phyloP scores from a whole-genome alignment of 2,797 vertebrate genomes.

The Spinibarbus caldwelli region DNA sequence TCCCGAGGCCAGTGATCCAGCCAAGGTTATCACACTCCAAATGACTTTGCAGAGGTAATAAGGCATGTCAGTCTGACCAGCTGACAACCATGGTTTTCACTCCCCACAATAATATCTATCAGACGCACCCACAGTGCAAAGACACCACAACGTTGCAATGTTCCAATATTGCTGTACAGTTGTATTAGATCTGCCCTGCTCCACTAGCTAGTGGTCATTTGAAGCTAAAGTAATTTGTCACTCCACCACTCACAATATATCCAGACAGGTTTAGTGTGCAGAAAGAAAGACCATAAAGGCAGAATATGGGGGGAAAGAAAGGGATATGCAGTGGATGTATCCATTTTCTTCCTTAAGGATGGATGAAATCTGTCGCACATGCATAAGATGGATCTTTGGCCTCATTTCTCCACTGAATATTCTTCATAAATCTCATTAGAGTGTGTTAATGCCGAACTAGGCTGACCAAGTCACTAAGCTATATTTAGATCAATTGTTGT shows the following conservation, averaged over 20 bases:
- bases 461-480: conserved; percentile 49
- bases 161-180: conserved; percentile 10
- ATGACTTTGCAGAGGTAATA: conserved; percentile 55
- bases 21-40: conserved; percentile 40
- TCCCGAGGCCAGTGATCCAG: conserved; percentile 17
- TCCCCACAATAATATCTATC: conserved; percentile 47
- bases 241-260: neutral
- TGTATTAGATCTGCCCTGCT: conserved; percentile 7
- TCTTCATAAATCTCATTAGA: conserved; percentile 50
- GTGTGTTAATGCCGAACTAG: conserved; percentile 43
- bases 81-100: conserved; percentile 47
- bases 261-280: neutral
- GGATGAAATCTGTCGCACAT: conserved; percentile 36
- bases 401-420: conserved; percentile 45
- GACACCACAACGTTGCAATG: conserved; percentile 31
- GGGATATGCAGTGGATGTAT: conserved; percentile 8
- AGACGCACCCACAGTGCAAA: conserved; percentile 8
- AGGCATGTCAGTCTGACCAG: conserved; percentile 47
- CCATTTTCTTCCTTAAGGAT: conserved; percentile 35
- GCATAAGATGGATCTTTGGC: conserved; percentile 43
- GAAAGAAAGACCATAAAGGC: neutral
- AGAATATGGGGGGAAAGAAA: neutral
- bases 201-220: neutral
- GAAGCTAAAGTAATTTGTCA: conserved; percentile 29
- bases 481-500: conserved; percentile 53